Evolutionary conservation across 2,797 vertebrate genomes (phyloP).

Genomic region (Typhlichthys subterraneus): DNA sequence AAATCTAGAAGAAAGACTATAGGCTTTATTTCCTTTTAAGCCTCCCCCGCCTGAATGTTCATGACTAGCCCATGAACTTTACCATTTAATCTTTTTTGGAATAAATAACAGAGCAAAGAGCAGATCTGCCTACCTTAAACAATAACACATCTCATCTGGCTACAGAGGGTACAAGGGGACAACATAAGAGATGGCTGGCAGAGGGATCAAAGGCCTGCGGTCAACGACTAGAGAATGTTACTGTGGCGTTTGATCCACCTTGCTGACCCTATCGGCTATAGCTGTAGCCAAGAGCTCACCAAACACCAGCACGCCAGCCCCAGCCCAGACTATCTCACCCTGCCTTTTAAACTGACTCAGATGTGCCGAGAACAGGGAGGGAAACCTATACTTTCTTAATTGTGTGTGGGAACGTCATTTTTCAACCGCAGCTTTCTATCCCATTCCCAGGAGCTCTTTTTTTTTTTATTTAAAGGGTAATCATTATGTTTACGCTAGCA

Average conservation of each 20-base stretch:
- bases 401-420: conserved; percentile 51
- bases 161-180: conserved; percentile 18
- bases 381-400: conserved; percentile 38
- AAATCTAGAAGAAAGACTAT: conserved; percentile 27
- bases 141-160: conserved; percentile 42
- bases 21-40: conserved; percentile 40
- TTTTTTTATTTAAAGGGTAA: conserved; percentile 52
- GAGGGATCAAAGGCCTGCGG: conserved; percentile 56
- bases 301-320: too few species aligned
- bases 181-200: conserved; percentile 35
- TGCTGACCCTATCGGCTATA: conserved; percentile 45
- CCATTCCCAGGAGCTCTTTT: conserved; percentile 35
- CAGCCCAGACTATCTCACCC: background rate
- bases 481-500: conserved; percentile 57
- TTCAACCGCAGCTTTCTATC: conserved; percentile 46
- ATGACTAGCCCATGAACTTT: conserved; percentile 27
- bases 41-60: conserved; percentile 39
- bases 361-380: conserved; percentile 16
- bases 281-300: conserved; percentile 34
- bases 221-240: conserved; percentile 58
- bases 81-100: conserved; percentile 38
- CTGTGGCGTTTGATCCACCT: conserved; percentile 56
- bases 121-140: conserved; percentile 58
- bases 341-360: conserved; percentile 27
- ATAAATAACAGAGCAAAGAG: conserved; percentile 35